Conservation (phyloP, 1,140 invertebrate genomes). For the Nasonia vitripennis region DNA sequence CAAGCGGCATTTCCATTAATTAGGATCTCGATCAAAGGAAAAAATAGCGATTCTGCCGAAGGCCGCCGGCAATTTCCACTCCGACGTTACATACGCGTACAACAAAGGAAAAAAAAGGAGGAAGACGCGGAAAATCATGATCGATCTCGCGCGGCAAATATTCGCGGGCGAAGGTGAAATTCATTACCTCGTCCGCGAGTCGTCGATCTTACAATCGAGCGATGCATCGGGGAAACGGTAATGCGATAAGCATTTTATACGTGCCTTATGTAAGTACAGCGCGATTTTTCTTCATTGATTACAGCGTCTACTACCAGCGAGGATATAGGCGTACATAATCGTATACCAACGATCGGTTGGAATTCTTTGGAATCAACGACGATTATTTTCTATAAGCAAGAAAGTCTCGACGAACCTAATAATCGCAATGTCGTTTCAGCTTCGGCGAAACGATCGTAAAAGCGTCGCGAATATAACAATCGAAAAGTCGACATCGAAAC, state of each 20-base stretch:
- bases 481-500: not conserved
- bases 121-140: not conserved
- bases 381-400: too few relatives aligned
- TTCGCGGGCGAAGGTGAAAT: conserved; percentile 30
- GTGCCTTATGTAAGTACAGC: not conserved
- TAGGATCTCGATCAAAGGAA: conserved; percentile 17
- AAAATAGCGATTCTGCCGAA: conserved; percentile 21
- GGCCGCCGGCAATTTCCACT: not conserved
- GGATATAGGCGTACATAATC: not conserved
- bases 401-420: too few relatives aligned
- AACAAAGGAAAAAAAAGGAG: not conserved
- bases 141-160: not conserved
- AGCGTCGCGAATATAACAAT: not conserved
- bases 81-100: not conserved
- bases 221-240: not conserved
- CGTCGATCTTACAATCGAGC: conserved; percentile 34
- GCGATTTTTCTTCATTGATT: not conserved
- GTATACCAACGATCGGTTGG: not conserved
- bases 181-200: not conserved
- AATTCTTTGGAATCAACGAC: not conserved
- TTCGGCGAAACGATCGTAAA: not conserved
- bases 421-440: too few relatives aligned
- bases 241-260: not conserved
- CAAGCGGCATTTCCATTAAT: conserved; percentile 23
- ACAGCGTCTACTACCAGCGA: not conserved